Base-by-base conservation (phyloP, 2,797 vertebrate species). In the Pseudopleuronectes americanus region DNA sequence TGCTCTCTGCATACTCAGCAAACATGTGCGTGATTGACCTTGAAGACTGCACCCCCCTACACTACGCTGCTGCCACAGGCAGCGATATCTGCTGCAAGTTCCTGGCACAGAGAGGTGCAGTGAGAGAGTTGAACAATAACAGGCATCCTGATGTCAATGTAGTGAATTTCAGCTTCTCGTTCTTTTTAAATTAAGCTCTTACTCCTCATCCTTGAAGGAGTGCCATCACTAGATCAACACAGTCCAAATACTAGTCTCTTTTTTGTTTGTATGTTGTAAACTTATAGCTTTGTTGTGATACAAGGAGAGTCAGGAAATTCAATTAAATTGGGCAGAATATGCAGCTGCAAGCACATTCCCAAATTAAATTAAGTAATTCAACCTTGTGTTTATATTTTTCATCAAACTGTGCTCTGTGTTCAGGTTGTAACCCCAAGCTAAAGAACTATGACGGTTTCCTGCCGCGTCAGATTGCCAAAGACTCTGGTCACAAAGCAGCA, bases 21-120 rank as follows among this genome's bases (percentile, higher is more conserved):
- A 94, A 97, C 36, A 55, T 98, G 87, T 93, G 94, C 0, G 77
- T 93, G 57, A 88, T 96, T 49, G 94, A 92, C 51, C 77, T 93
- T 72, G 93, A 95, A 12, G 94, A 94, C 36, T 95, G 96, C 84
- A 96, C 96, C 0, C 90, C 97, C 0, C 93, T 99, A 64, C 97
- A 99, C 85, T 96, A 94, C 0, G 96, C 97, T 63, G 97, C 97
- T 0, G 89, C 90, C 41, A 91, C 92, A 1, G 97, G 97, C 28
- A 92, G 94, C 69, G 77, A 92, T 21, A 94, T 93, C 49, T 98
- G 96, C 88, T 99, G 97, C 94, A 97, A 87, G 84, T 99, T 98
- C 76, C 88, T 99, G 87, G 94, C 94, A 76, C 98, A 97, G 88
- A 95, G 97, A 97, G 97, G 97, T 99, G 92, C 8, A 8, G 8